Evolutionary conservation across 2,888 invertebrate genomes (phyloP).

Genomic region (Heliconius ismenius): DNA sequence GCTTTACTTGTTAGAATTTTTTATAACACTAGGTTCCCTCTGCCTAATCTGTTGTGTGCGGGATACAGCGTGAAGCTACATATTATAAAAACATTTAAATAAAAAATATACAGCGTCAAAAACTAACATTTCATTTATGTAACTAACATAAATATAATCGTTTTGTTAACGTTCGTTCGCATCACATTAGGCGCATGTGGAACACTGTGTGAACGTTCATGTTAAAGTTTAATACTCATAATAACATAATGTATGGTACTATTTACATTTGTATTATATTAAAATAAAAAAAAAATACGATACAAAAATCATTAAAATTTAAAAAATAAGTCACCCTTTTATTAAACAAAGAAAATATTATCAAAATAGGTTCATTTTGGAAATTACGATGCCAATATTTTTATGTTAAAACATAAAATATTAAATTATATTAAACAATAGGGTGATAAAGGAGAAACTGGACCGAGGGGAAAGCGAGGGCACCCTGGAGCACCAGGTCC

Average conservation of each 20-base stretch:
- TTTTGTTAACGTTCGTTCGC: constrained; percentile 20
- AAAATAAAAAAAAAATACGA: neutral
- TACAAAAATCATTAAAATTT: too few relatives aligned
- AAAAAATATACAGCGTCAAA: neutral
- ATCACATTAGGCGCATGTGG: constrained; percentile 15
- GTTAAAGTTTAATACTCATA: constrained; percentile 7
- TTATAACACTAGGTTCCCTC: too few relatives aligned
- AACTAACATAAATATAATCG: constrained; percentile 18
- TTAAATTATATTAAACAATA: constrained; percentile 40
- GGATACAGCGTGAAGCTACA: too few relatives aligned
- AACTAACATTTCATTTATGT: neutral
- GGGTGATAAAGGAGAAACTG: constrained; percentile 76
- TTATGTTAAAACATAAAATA: too few relatives aligned
- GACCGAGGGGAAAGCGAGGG: constrained; percentile 82
- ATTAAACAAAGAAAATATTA: too few relatives aligned
- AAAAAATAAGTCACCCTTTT: too few relatives aligned
- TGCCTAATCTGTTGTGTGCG: too few relatives aligned
- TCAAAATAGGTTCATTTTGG: too few relatives aligned
- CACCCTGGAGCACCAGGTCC: constrained; percentile 91
- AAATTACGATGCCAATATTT: neutral
- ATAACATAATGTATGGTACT: neutral
- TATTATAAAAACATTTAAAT: too few relatives aligned
- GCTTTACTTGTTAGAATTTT: too few relatives aligned
- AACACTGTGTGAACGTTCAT: constrained; percentile 3
- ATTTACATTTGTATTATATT: neutral